phyloP scores from a whole-genome alignment of 2,888 invertebrate genomes.

The Hypomecis punctinalis region DNA sequence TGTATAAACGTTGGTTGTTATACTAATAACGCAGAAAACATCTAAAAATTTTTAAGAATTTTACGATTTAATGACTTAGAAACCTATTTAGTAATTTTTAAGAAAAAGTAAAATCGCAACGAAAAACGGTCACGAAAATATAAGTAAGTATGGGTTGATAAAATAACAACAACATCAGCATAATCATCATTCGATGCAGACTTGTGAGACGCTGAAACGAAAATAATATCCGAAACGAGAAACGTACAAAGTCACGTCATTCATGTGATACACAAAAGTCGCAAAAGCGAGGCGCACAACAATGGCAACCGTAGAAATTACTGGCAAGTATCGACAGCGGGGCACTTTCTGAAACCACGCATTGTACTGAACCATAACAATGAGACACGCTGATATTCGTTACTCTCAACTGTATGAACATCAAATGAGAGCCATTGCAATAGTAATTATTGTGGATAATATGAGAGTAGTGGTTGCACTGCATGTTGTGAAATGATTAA shows the following conservation, averaged over 20 bases:
- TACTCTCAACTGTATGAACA: slow-evolving; percentile 24
- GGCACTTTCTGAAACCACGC: slow-evolving; percentile 61
- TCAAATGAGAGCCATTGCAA: slow-evolving; percentile 10
- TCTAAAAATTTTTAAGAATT: background rate
- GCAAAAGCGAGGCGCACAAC: slow-evolving; percentile 57
- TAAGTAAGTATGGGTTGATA: slow-evolving; percentile 12
- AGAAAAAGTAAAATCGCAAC: background rate
- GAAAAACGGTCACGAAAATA: background rate
- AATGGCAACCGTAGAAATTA: slow-evolving; percentile 65
- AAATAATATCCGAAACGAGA: slow-evolving; percentile 52
- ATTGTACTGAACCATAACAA: slow-evolving; percentile 58
- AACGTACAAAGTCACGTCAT: slow-evolving; percentile 55
- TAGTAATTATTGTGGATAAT: slow-evolving; percentile 24
- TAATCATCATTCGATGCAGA: slow-evolving; percentile 26
- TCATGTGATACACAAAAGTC: slow-evolving; percentile 61
- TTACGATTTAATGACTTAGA: background rate
- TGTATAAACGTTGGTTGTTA: slow-evolving; percentile 48
- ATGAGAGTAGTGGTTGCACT: slow-evolving; percentile 30
- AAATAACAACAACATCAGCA: slow-evolving; percentile 21
- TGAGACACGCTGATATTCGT: slow-evolving; percentile 50
- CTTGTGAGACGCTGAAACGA: slow-evolving; percentile 27
- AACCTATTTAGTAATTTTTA: background rate
- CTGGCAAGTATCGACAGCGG: slow-evolving; percentile 61
- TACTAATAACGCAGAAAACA: slow-evolving; percentile 13
- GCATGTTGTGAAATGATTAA: slow-evolving; percentile 39